These are phyloP conservation scores for Calameuta filiformis DNA, from an alignment of 2,888 invertebrate species.

Conservation along the genomic window DNA sequence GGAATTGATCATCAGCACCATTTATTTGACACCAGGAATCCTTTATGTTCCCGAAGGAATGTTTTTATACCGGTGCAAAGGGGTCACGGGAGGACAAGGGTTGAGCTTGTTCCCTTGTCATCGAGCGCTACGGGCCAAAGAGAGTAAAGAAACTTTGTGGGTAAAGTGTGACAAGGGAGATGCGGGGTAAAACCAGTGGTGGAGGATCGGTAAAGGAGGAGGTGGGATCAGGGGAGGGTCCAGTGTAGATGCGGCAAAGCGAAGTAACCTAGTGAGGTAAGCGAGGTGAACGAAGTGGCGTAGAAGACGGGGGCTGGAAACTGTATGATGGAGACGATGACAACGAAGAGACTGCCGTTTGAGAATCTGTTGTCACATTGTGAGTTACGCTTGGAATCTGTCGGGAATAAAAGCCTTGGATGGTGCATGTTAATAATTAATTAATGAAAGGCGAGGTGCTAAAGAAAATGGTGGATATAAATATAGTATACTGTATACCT, in stretches of 20 bases:
- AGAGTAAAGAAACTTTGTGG: neutral
- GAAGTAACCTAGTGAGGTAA: neutral
- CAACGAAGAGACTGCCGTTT: neutral
- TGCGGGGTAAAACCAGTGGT: neutral
- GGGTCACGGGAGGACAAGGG: slow-evolving; percentile 5
- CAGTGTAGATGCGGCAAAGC: neutral
- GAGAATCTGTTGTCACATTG: neutral
- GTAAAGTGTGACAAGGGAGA: neutral
- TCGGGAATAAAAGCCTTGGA: neutral
- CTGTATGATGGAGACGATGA: neutral
- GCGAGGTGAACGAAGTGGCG: neutral
- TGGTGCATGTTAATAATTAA: neutral
- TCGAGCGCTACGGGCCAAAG: neutral
- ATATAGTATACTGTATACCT: neutral
- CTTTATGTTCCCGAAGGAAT: slow-evolving; percentile 20
- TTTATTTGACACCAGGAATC: slow-evolving; percentile 25
- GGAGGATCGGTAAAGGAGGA: neutral
- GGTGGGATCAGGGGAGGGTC: neutral
- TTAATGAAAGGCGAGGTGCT: neutral
- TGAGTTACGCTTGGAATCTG: neutral
- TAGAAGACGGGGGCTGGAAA: neutral
- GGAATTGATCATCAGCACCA: slow-evolving; percentile 24
- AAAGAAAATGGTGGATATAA: neutral
- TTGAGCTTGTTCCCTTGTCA: slow-evolving; percentile 4
- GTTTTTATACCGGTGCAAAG: slow-evolving; percentile 14